Evolutionary conservation across 2,113 vertebrate species (phyloP), one percentile per base, ranked within the genome.

Genomic region (Nothobranchius kuhntae): DNA sequence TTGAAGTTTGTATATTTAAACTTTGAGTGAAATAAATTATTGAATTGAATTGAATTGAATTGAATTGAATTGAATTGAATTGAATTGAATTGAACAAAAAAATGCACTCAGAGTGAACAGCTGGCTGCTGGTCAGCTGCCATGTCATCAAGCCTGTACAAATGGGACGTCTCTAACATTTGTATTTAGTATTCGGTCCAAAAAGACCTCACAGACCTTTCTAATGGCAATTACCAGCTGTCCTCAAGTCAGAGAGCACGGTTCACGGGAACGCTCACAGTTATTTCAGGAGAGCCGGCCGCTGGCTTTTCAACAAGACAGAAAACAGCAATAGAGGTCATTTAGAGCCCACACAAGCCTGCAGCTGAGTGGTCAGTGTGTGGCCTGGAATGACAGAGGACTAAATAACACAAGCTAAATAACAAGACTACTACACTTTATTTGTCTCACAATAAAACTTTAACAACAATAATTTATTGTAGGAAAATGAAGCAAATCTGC

Each of bases 271-370:
- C 36, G 47, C 36, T 73, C 65, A 73, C 71, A 70, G 73, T 80
- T 69, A 69, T 82, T 82, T 80, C 73, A 72, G 68, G 73, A 71
- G 78, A 81, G 59, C 61, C 45, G 64, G 72, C 81, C 59, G 53
- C 55, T 51, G 78, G 73, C 35, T 77, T 86, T 77, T 74, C 48
- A 63, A 53, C 66, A 68, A 81, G 73, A 82, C 83, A 73, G 79
- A 81, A 84, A 83, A 78, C 77, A 77, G 72, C 78, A 72, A 73
- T 61, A 84, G 77, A 88, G 88, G 87, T 89, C 86, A 80, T 75
- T 80, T 69, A 60, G 77, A 87, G 71, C 36, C 54, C 73, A 68
- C 46, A 67, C 65, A 62, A 36, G 80, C 85, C 77, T 44, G 55
- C n/a, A 84, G 84, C 79, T 51, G 57, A 6, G 57, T 61, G 67